Base-by-base conservation (phyloP, 1,140 invertebrate genomes). In the Holcopasites calliopsidis region DNA sequence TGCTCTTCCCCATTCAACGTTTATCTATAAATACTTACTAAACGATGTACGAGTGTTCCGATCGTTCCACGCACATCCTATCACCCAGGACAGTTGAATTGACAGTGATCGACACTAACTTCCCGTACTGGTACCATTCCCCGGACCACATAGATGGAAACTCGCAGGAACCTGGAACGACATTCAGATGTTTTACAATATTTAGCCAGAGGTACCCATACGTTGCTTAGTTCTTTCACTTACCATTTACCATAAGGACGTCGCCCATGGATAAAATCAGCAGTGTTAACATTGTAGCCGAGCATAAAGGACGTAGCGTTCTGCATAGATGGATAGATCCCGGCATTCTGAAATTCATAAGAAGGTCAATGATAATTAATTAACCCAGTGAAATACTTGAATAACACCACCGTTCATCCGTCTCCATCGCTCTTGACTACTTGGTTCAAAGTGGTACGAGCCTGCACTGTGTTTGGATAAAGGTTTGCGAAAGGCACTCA, bases 81-180 rank as follows among this genome's bases (percentile, higher is more conserved):
- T 92, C 92, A 8, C 89, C 90, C 26, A 92, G 85, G 64, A 90
- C 87, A 31, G 91, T 92, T 6, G 88, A 80, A 62, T 92, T 93
- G 77, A 93, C 88, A 21, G 83, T 87, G 60, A 93, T 88, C 16
- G 88, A 79, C 38, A 87, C 68, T 23, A 83, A 70, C 75, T 91
- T 90, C 11, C 91, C 91, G 21, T 90, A 89, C 77, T 92, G 92
- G 85, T 93, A 93, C 93, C 93, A 93, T 71, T 89, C 87, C 33
- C 93, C 93, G 33, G 87, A 77, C 93, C 93, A 93, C 57, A 81
- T 83, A 40, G 77, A 84, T 74, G 93, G 93, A 80, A 93, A 92
- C 57, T 91, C 87, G 77, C 93, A 93, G 33, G 83, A 64, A 44
- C 82, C 91, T 92, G 81, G 28, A 86, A 89, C 58, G 79, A 64